Percentiles rank a stretch among this genome's conserved stretches.
Evolutionary conservation across 2,113 vertebrate species (phyloP).

Genomic region (Coptodon bakossiorum): DNA sequence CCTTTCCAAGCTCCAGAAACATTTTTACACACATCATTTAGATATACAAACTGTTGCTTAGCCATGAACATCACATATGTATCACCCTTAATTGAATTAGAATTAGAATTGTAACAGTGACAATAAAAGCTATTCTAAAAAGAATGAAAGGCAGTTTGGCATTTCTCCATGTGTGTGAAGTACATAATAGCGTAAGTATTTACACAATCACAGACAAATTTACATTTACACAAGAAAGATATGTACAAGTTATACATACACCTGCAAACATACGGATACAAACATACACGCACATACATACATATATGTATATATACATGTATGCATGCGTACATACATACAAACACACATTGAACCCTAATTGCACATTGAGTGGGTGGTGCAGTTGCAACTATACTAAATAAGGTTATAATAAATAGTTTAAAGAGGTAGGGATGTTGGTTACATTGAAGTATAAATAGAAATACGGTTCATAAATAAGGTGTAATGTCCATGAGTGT

Average conservation of each 20-base stretch:
- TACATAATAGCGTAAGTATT: background rate
- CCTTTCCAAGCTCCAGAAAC: background rate
- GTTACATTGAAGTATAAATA: too few species aligned
- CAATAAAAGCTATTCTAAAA: too few species aligned
- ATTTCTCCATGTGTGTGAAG: background rate
- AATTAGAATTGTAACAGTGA: background rate
- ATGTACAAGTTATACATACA: background rate
- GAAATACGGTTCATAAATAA: background rate
- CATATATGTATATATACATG: too few species aligned
- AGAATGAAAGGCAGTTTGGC: background rate
- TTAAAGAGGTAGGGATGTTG: too few species aligned
- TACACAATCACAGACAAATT: background rate
- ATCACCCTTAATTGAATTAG: background rate
- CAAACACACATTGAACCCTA: too few species aligned
- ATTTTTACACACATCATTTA: background rate
- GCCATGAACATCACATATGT: background rate
- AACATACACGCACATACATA: too few species aligned
- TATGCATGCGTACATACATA: too few species aligned
- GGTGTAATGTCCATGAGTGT: too few species aligned
- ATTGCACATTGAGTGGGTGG: too few species aligned
- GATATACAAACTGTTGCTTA: background rate
- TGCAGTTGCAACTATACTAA: too few species aligned
- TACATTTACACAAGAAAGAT: background rate
- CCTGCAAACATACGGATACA: too few species aligned
- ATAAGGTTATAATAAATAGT: too few species aligned